These are phyloP conservation scores for Galaxea fascicularis DNA, from an alignment of 92 coral and sea anemone genomes.

Conservation along the genomic window DNA sequence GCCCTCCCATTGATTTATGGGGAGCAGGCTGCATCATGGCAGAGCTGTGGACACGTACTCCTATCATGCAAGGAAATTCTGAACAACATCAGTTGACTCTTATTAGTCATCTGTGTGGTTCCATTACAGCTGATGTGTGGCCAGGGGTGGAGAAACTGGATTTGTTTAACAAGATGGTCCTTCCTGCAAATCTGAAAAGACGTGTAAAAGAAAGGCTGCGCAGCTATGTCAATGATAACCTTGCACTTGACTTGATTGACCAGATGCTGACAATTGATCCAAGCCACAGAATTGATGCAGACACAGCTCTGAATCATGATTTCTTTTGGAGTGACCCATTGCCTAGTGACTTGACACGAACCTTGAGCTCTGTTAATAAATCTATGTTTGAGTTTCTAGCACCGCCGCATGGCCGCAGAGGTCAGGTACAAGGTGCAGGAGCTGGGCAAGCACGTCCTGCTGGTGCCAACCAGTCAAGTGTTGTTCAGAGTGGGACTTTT, in stretches of 20 bases:
- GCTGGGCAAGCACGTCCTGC: slow-evolving; percentile 61
- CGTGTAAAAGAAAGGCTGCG: slow-evolving; percentile 92
- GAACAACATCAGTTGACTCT: slow-evolving; percentile 95
- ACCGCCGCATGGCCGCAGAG: slow-evolving; percentile 91
- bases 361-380: slow-evolving; percentile 85
- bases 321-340: slow-evolving; percentile 99
- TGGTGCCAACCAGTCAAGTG: slow-evolving; percentile 66
- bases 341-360: slow-evolving; percentile 95
- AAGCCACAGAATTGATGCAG: slow-evolving; percentile 92
- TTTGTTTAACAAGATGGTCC: slow-evolving; percentile 86
- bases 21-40: slow-evolving; percentile 99
- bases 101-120: slow-evolving; percentile 94
- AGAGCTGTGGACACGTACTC: slow-evolving; percentile 98
- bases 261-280: slow-evolving; percentile 94
- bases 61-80: slow-evolving; percentile 98
- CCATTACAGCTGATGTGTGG: slow-evolving; percentile 94
- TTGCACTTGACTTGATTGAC: slow-evolving; percentile 96
- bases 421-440: slow-evolving; percentile 68
- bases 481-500: slow-evolving; percentile 84
- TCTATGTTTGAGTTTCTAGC: slow-evolving; percentile 99
- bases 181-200: slow-evolving; percentile 88
- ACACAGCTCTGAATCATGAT: slow-evolving; percentile 93
- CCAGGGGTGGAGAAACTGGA: slow-evolving; percentile 94
- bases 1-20: slow-evolving; percentile 99
- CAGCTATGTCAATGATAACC: slow-evolving; percentile 86